Percentiles rank a stretch among this genome's conserved stretches.
Evolutionary conservation across 1,140 invertebrate genomes (phyloP).

Genomic region (Acromyrmex echinatior): DNA sequence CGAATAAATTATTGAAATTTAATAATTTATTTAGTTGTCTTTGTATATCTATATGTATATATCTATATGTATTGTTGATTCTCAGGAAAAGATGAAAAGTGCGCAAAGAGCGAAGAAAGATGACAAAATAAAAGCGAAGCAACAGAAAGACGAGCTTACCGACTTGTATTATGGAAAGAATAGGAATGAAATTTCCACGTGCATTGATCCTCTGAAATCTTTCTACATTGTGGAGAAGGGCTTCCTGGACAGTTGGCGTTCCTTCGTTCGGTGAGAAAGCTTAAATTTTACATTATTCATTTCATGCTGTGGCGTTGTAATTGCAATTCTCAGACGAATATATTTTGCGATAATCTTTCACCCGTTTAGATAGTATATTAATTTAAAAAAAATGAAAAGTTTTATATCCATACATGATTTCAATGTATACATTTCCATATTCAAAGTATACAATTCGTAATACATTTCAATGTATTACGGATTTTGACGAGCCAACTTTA

Average conservation of each 20-base stretch:
- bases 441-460: too few species aligned
- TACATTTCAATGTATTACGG: background rate
- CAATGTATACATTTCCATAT: background rate
- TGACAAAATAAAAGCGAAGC: conserved; percentile 83
- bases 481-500: background rate
- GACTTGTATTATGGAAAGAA: conserved; percentile 82
- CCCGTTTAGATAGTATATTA: background rate
- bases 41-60: background rate
- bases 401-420: background rate
- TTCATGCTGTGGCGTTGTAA: background rate
- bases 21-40: background rate
- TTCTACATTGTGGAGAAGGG: conserved; percentile 82
- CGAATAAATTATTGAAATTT: background rate
- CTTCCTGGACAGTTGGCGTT: conserved; percentile 83
- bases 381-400: background rate
- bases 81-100: conserved; percentile 80
- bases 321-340: background rate
- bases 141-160: conserved; percentile 81
- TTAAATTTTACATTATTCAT: conserved; percentile 39
- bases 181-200: conserved; percentile 79
- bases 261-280: conserved; percentile 83
- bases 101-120: conserved; percentile 82
- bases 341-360: background rate
- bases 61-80: background rate
- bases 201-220: conserved; percentile 67